A percentile compares a stretch with the other conserved stretches of the same genome.
Evolutionary conservation across 2,113 vertebrate species (phyloP).

Genomic region (Myotis davidii): DNA sequence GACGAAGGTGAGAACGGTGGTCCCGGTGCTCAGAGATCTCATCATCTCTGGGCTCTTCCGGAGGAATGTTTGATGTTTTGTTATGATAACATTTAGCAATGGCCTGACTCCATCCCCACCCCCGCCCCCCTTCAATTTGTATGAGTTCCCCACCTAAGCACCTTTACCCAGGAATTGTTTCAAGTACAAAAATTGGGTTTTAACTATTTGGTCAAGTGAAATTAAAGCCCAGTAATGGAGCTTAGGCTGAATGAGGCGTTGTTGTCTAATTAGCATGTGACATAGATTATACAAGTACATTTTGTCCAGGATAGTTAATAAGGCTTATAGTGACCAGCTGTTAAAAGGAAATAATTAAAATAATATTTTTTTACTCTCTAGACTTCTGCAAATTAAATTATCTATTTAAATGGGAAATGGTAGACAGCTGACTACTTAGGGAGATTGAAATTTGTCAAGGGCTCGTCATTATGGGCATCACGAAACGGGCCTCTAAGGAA

Average conservation of each 20-base stretch:
- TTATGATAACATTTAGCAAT: background rate
- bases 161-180: conserved; percentile 35
- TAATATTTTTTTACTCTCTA: background rate
- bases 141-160: background rate
- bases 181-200: background rate
- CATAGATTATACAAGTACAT: background rate
- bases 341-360: conserved; percentile 11
- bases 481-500: background rate
- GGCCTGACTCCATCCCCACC: background rate
- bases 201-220: background rate
- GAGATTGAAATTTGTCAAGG: background rate
- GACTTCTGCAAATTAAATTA: conserved; percentile 1
- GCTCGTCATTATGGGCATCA: background rate
- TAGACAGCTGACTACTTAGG: background rate
- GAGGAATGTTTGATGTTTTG: background rate
- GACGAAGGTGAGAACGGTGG: background rate
- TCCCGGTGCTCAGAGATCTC: background rate
- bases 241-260: background rate
- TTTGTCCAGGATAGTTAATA: background rate
- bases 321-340: background rate
- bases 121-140: background rate
- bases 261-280: background rate
- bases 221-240: background rate
- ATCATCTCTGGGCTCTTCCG: background rate
- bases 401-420: background rate